Evolutionary conservation across 2,797 vertebrate genomes (phyloP), one percentile per base, ranked within the genome.

Genomic region (Myotis pilosus): DNA sequence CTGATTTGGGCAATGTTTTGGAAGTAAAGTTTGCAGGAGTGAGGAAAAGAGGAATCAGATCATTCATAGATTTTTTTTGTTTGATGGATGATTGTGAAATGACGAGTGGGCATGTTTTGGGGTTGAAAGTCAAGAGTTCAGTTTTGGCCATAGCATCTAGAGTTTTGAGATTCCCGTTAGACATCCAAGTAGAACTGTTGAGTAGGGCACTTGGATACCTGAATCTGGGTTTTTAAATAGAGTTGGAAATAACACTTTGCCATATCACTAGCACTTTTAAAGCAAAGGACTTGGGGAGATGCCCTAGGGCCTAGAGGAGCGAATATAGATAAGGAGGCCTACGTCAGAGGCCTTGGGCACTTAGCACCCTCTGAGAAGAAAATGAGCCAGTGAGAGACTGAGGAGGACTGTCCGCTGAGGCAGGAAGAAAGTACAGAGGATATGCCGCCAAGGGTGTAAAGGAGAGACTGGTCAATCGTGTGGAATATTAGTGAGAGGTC

Each of bases 111-210:
- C 30, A 75, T 6, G 12, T 76, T 55, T 66, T 38, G 28, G 60
- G 55, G 47, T 23, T 85, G 25, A 76, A 76, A 71, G 71, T 71
- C 30, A 55, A 66, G 68, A 76, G 64, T 64, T 72, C 80, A 68
- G 1, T 66, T 75, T 92, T 30, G 36, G 74, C 13, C 28, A 30
- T 25, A n/a, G 16, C 33, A 71, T 53, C 36, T 74, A 47, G 57
- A 92, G 28, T 85, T 85, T 11, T 19, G 68, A 19, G 28, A 41
- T 76, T 66, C 87, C 36, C 30, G 4, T 74, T 36, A 38, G 62
- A 90, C 19, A 92, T 49, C 8, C 20, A 62, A 6, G 30, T 10
- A 89, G 75, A 66, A 74, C 8, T 4, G 16, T 12, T 64, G 15
- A 75, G 62, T 38, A 57, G 57, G 20, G 41, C 13, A 33, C 30